phyloP scores from a whole-genome alignment of 2,797 vertebrate species.

The Cryptoprocta ferox region DNA sequence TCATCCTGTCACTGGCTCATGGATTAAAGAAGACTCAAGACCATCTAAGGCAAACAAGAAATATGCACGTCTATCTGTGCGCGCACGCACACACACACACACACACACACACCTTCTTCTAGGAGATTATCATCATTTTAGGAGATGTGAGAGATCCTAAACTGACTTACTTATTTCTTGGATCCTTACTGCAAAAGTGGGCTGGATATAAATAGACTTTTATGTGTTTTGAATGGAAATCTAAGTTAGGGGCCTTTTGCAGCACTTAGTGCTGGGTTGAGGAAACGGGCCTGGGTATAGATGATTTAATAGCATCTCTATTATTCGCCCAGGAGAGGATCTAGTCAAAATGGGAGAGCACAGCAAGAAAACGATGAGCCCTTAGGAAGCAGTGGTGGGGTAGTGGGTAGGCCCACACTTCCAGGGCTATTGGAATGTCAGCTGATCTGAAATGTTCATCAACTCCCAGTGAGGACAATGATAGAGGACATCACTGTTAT shows the following conservation, averaged over 20 bases:
- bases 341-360: not conserved
- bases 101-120: not conserved
- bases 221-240: not conserved
- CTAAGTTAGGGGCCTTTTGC: not conserved
- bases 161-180: constrained; percentile 10
- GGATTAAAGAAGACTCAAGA: constrained; percentile 2
- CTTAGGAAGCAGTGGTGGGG: not conserved
- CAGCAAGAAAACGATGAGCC: not conserved
- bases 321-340: not conserved
- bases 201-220: not conserved
- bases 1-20: not conserved
- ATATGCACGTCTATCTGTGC: not conserved
- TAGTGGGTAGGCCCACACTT: not conserved
- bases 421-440: not conserved
- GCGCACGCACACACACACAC: no score
- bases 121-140: constrained; percentile 22
- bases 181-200: not conserved
- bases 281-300: not conserved
- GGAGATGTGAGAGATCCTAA: not conserved
- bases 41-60: not conserved
- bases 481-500: not conserved
- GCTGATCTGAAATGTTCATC: not conserved
- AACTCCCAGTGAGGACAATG: not conserved
- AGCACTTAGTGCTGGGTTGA: not conserved
- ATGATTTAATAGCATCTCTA: not conserved